Evolutionary conservation across 2,113 vertebrate genomes (phyloP), one percentile per base, ranked within the genome.

Genomic region (Cynopterus brachyotis): DNA sequence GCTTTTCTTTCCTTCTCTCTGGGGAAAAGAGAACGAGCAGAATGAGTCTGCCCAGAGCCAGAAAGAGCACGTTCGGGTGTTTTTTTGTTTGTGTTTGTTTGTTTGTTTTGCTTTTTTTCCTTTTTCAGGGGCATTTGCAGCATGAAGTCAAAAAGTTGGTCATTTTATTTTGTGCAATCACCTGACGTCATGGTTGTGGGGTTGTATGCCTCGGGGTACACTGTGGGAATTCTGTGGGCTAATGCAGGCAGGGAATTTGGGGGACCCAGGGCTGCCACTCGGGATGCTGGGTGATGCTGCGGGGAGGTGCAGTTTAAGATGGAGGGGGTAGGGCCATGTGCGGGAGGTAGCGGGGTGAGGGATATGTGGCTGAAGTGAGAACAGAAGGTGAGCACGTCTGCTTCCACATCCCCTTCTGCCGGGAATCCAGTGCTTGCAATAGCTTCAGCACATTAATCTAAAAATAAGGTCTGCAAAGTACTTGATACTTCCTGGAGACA

Each of bases 161-260:
- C 3, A 0, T n/a, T 76, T 45, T n/a, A 12, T 83, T 90, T 75
- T 78, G 62, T 47, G 6, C 16, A 0, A 22, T 50, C 10, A 1
- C 55, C 84, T 50, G 6, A 26, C 0, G 0, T 45, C 6, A 0
- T 22, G 35, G 47, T 22, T 0, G 0, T 28, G 28, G 45, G 26
- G 40, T 70, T 45, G 37, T 26, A 2, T n/a, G 28, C 45, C 22
- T 55, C 9, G 0, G 47, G n/a, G 47, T 9, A 0, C 13, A 6
- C 30, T 20, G 10, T 35, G 55, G 10, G 13, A 35, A n/a, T 11
- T 50, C 55, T 30, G 6, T 55, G 45, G 35, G 20, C 2, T n/a
- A 24, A 3, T 2, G 3, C 13, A 17, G 19, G 26, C 6, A 5
- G 2, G 37, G 13, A 3, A 1, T 3, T 2, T 47, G 0, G 16